Conservation (phyloP, 2,888 invertebrate genomes). For the Harpalus rubripes region DNA sequence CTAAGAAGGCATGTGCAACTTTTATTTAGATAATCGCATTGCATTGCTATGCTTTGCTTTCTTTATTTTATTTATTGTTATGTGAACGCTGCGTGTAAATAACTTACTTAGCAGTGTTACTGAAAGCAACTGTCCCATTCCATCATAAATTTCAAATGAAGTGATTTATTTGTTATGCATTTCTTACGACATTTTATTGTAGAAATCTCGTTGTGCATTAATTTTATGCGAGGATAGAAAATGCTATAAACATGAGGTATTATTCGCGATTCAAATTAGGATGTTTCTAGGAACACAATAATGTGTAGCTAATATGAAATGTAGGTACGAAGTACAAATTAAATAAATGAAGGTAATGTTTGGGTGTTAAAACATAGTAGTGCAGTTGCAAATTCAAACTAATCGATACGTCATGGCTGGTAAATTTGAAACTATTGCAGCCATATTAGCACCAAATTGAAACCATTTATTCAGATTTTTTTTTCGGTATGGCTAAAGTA, state of each 20-base stretch:
- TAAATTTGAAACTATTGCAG: too few species aligned
- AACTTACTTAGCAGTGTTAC: background rate
- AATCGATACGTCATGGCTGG: too few species aligned
- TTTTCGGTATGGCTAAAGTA: too few species aligned
- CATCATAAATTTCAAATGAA: background rate
- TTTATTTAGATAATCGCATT: conserved; percentile 3
- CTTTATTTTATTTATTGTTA: background rate
- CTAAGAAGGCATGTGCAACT: background rate
- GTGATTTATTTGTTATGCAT: conserved; percentile 1
- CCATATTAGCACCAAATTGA: too few species aligned
- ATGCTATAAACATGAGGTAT: background rate
- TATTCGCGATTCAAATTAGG: background rate
- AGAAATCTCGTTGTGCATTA: background rate
- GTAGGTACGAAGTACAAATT: too few species aligned
- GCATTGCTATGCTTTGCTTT: background rate
- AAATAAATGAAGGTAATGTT: too few species aligned
- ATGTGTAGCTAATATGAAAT: background rate
- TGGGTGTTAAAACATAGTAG: too few species aligned
- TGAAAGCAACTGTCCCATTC: background rate
- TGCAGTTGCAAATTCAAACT: too few species aligned
- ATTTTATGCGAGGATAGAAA: background rate
- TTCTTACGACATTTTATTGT: conserved; percentile 3
- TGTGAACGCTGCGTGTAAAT: background rate
- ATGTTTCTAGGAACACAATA: background rate
- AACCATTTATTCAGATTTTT: too few species aligned